Evolutionary conservation across 2,113 vertebrate genomes (phyloP).

Genomic region (Plectropomus leopardus): DNA sequence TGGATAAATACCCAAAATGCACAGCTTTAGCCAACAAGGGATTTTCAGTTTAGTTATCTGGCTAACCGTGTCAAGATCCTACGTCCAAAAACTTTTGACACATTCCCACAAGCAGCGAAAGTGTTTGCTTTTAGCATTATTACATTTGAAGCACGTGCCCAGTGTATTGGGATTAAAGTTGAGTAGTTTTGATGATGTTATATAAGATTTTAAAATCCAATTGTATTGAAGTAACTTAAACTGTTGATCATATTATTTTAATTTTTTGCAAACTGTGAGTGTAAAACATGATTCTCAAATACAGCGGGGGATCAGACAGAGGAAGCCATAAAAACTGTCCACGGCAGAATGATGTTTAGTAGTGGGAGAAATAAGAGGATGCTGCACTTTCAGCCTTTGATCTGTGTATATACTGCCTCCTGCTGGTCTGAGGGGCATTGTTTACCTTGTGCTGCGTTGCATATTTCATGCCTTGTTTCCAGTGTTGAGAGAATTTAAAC

Average conservation of each 20-base stretch:
- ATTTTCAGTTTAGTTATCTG: too few relatives aligned
- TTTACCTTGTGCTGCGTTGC: constrained; percentile 18
- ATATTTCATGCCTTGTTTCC: constrained; percentile 27
- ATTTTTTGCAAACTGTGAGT: neutral
- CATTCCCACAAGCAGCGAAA: too few relatives aligned
- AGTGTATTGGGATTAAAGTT: too few relatives aligned
- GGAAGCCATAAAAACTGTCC: neutral
- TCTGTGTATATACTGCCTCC: constrained; percentile 69
- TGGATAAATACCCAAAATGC: too few relatives aligned
- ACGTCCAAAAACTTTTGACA: too few relatives aligned
- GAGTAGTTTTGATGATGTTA: too few relatives aligned
- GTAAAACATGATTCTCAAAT: constrained; percentile 4
- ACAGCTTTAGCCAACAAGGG: too few relatives aligned
- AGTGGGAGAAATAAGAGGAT: neutral
- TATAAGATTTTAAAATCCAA: too few relatives aligned
- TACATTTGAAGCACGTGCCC: too few relatives aligned
- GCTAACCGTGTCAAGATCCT: too few relatives aligned
- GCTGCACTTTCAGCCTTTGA: constrained; percentile 2
- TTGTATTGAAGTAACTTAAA: too few relatives aligned
- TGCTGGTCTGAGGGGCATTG: constrained; percentile 52
- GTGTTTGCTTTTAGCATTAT: too few relatives aligned
- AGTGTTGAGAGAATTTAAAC: constrained; percentile 9
- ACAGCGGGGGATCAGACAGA: neutral
- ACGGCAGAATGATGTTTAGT: neutral
- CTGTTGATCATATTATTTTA: constrained; percentile 4